A percentile compares a stretch with the other conserved stretches of the same genome.
These are phyloP conservation scores for Microctonus hyperodae DNA, from an alignment of 2,888 invertebrate genomes.

Conservation along the genomic window DNA sequence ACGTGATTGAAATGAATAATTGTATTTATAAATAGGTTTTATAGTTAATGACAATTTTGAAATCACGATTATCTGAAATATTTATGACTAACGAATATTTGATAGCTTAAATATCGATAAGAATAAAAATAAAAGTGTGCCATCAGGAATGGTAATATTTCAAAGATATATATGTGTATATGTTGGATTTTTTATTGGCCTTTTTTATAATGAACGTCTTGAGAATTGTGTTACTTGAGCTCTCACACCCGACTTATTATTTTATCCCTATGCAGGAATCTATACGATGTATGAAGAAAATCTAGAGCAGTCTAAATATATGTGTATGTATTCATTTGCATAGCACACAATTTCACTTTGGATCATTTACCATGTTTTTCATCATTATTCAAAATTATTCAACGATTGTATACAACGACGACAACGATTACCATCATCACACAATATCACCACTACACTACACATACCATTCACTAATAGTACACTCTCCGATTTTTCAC, in stretches of 20 bases:
- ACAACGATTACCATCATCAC: conserved; percentile 13
- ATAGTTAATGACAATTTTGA: neutral
- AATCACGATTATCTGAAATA: neutral
- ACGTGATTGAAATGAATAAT: neutral
- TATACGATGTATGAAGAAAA: conserved; percentile 29
- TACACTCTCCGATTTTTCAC: conserved; percentile 8
- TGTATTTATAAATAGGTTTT: neutral
- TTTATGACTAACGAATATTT: neutral
- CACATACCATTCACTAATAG: neutral
- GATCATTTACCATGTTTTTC: conserved; percentile 30
- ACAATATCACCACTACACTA: neutral
- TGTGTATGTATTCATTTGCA: conserved; percentile 20
- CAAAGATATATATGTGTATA: no score
- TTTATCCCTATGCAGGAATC: conserved; percentile 47
- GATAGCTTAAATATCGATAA: no score
- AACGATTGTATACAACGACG: conserved; percentile 21
- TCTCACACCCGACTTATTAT: conserved; percentile 47
- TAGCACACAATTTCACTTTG: conserved; percentile 32
- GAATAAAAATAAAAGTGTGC: no score
- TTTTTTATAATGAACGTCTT: conserved; percentile 36
- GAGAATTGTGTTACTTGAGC: conserved; percentile 55
- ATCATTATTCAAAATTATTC: conserved; percentile 31
- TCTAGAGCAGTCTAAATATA: conserved; percentile 19
- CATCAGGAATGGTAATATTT: neutral
- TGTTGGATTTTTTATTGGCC: conserved; percentile 2